Evolutionary conservation across 2,113 vertebrate genomes (phyloP), one percentile per base, ranked within the genome.

Genomic region (Butorides virescens): DNA sequence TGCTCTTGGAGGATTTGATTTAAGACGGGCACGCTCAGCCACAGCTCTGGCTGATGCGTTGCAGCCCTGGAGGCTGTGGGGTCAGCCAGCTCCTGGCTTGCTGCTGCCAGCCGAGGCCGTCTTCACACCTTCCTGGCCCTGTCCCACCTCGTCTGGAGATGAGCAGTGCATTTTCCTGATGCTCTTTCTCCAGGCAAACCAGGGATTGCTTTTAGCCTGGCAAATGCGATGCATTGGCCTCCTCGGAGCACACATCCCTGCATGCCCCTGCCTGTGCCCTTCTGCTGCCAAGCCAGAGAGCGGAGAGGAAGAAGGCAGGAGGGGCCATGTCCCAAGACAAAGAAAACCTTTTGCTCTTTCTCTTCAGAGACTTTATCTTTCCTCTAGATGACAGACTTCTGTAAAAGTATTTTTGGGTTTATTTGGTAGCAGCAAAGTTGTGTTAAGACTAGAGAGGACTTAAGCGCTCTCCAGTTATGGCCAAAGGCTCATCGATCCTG

Each of bases 11-110:
- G 63, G 53, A 22, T 3, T 72, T 82, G 71, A 12, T 74, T 68
- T 56, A 19, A 56, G 58, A 14, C 0, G 1, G 52, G 17, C 17
- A 6, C 1, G 1, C 37, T 44, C 27, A 32, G 34, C 34, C 0
- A 1, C 4, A 23, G 65, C 55, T 46, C 47, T 0, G 3, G 21
- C 26, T 2, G 0, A 8, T 15, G 66, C 1, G 1, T 16, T 7
- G 46, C 2, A 1, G 29, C 1, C 4, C 49, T 52, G 71, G 34
- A 47, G 44, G 44, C 59, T 42, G 25, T 0, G 2, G 73, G 71
- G 3, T 53, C 63, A 76, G 37, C 26, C 27, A 58, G 76, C 30
- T 61, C 63, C 68, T 59, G n/a, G 55, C 55, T 27, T 26, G 56
- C 17, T 44, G 42, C 61, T 74, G 70, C 14, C 53, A 34, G 47